Base-by-base conservation (phyloP, 2,888 invertebrate species). In the Lypha dubia region DNA sequence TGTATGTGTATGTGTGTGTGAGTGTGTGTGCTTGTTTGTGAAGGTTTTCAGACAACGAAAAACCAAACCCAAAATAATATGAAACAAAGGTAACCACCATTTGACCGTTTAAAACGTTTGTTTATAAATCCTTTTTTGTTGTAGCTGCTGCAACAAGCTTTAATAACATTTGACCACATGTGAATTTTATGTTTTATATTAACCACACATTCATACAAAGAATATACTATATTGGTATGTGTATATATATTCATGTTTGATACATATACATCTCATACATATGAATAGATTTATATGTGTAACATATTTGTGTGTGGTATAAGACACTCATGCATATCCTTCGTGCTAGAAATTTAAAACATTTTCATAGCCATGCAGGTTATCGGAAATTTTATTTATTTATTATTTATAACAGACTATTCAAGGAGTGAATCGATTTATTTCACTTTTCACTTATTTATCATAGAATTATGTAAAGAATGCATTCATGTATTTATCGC, bases 161-260 rank as follows among this genome's bases (percentile, higher is more conserved):
- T 81, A 84, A 84, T 65, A 84, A 81, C 77, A 74, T 79, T 81
- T 75, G 77, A 84, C 84, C 84, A 81, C 84, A 84, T 84, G 84
- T 74, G 81, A 84, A 81, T 79, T 81, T 77, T 65, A 80, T 80
- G 75, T 76, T 75, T 63, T 75, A 79, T 74, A 65, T 70, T 76
- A 80, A 80, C 84, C 84, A 71, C 84, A 84, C 79, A 71, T 79
- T 60, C 63, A 60, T 56, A 35, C 74, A 67, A 56, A 56, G 35
- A 32, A 46, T 28, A 35, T 32, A 20, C 11, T n/a, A 15, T 56
- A n/a, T 17, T 1, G 3, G 32, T 2, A 28, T 3, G n/a, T n/a
- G n/a, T n/a, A n/a, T n/a, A n/a, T n/a, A n/a, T n/a, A n/a, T n/a
- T n/a, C n/a, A n/a, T 28, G 28, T 28, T 28, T 2, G 28, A n/a